Evolutionary conservation across 2,797 vertebrate genomes (phyloP), one percentile per base, ranked within the genome.

Genomic region (Cryptoprocta ferox): DNA sequence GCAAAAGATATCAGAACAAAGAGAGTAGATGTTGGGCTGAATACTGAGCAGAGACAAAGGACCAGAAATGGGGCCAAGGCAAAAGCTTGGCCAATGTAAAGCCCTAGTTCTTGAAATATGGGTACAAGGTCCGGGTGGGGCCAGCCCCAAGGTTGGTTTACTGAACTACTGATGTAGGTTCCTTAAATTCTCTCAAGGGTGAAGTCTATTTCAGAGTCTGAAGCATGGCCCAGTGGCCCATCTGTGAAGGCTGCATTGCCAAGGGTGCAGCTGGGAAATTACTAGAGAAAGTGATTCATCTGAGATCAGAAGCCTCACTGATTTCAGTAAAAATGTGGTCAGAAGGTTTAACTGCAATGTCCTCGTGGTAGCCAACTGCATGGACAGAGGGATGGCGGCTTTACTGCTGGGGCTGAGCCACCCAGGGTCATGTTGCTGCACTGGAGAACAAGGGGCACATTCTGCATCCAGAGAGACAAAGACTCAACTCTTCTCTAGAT

Each of bases 351-450:
- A 32, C 24, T 59, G 42, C 13, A 53, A 85, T 0, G 15, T 30
- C 3, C 11, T 14, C 4, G 0, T 1, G 37, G 63, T 50, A 45
- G 84, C 37, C 75, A 61, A 26, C 30, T 56, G 42, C 56, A 37
- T 35, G 11, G 1, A 2, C 26, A 42, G 89, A 56, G n/a, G 45
- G 39, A 16, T 35, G 37, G 66, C 5, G 56, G 37, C 18, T 85
- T 56, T 50, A 6, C 0, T 13, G 37, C 45, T 35, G 11, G 18
- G 28, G 61, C 56, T 19, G 10, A 50, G 32, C 21, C 50, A 16
- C 10, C 59, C 3, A 28, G 79, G 45, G 42, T 6, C 6, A 45
- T 0, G 56, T 18, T 45, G 28, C 14, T 28, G 2, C 0, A 0
- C 24, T 0, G 24, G 56, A 48, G 65, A 39, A 56, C 59, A 28